These are phyloP conservation scores for Octodon degus DNA, from an alignment of 2,113 vertebrate genomes.

Conservation along the genomic window DNA sequence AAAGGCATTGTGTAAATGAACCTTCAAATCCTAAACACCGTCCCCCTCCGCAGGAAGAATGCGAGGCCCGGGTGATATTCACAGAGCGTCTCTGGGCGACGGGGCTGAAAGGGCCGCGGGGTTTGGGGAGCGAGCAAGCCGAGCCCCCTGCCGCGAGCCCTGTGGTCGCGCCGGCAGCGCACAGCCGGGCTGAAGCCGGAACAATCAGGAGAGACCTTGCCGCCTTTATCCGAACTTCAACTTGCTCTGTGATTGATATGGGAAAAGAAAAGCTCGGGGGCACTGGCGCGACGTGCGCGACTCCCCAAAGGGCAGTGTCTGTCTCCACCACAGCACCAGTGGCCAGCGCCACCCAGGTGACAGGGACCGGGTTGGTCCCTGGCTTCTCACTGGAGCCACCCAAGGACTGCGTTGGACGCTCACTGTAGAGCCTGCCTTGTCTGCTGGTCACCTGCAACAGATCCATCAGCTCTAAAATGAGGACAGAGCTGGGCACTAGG, in stretches of 20 bases:
- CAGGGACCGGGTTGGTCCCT: background rate
- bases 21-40: slow-evolving; percentile 99
- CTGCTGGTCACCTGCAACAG: background rate
- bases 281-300: background rate
- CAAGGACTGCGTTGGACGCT: background rate
- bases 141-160: slow-evolving; percentile 94
- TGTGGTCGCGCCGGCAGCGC: slow-evolving; percentile 91
- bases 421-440: background rate
- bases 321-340: background rate
- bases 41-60: slow-evolving; percentile 96
- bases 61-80: slow-evolving; percentile 94
- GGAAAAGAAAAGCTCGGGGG: slow-evolving; percentile 92
- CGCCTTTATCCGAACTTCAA: slow-evolving; percentile 92
- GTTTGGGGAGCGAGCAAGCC: slow-evolving; percentile 93
- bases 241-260: slow-evolving; percentile 98
- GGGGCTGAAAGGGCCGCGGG: slow-evolving; percentile 98
- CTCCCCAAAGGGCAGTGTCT: background rate
- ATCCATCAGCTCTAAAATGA: background rate
- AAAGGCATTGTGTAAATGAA: slow-evolving; percentile 99
- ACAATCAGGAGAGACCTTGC: slow-evolving; percentile 95
- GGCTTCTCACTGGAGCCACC: background rate
- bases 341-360: background rate
- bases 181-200: slow-evolving; percentile 90
- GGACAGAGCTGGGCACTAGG: background rate
- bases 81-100: slow-evolving; percentile 97